phyloP scores from a whole-genome alignment of 1,140 invertebrate species.

The Magallana ariakensis region DNA sequence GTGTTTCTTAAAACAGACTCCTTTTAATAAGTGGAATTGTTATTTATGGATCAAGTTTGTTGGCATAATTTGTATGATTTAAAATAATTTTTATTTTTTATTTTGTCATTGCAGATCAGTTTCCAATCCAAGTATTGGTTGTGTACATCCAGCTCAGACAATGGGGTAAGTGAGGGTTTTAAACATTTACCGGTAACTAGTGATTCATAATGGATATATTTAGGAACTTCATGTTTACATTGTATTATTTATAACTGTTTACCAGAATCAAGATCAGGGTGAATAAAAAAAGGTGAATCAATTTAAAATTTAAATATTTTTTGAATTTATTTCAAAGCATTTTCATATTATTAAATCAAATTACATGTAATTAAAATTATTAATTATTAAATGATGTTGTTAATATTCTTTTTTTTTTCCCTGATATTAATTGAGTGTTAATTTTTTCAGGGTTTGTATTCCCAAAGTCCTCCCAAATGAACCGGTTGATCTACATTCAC shows the following conservation, averaged over 20 bases:
- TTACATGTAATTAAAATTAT: too few relatives aligned
- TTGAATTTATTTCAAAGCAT: neutral
- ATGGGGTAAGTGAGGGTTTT: neutral
- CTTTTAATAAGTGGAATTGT: too few relatives aligned
- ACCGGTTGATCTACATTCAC: constrained; percentile 11
- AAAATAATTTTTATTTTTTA: neutral
- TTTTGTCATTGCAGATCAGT: neutral
- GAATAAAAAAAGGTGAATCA: neutral
- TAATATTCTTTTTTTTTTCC: neutral
- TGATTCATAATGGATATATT: neutral
- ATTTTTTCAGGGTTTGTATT: neutral
- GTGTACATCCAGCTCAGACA: neutral
- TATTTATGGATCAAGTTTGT: too few relatives aligned
- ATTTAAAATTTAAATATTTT: neutral
- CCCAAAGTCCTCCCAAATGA: neutral
- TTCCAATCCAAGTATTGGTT: neutral
- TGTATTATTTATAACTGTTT: too few relatives aligned
- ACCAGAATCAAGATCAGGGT: too few relatives aligned
- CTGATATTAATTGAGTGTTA: neutral
- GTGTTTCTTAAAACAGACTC: too few relatives aligned
- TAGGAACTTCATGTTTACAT: too few relatives aligned
- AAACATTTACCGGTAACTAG: neutral
- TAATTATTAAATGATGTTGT: neutral
- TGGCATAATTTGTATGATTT: too few relatives aligned
- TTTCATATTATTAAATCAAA: neutral